These are phyloP conservation scores for Colaptes auratus DNA, from an alignment of 2,113 vertebrate genomes.

Conservation along the genomic window DNA sequence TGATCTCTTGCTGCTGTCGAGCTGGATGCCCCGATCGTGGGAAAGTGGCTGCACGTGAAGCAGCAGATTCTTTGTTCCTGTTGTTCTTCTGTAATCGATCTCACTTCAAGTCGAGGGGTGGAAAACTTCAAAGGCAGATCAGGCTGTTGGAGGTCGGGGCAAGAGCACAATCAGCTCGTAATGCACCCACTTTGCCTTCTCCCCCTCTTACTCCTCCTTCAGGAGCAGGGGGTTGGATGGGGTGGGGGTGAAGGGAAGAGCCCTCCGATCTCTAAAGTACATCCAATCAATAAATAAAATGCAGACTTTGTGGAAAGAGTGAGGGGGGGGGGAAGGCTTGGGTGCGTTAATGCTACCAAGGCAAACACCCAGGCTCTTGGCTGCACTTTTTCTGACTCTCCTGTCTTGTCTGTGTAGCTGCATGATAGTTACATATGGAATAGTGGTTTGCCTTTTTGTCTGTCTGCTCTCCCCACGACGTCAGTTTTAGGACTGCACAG, in stretches of 20 bases:
- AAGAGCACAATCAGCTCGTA: slow-evolving; percentile 69
- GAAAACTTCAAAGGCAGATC: slow-evolving; percentile 82
- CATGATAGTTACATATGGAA: not conserved
- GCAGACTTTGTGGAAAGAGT: not conserved
- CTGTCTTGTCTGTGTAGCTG: not conserved
- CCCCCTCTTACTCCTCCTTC: slow-evolving; percentile 11
- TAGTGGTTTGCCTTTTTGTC: not conserved
- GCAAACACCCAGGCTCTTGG: not conserved
- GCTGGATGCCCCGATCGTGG: slow-evolving; percentile 81
- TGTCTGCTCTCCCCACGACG: not conserved
- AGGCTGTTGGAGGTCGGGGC: slow-evolving; percentile 79
- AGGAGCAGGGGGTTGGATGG: not conserved
- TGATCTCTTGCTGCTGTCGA: slow-evolving; percentile 63
- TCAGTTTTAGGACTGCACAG: not conserved
- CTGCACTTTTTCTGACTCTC: not conserved
- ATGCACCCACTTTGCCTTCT: slow-evolving; percentile 28
- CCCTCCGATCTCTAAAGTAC: not conserved
- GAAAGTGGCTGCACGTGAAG: slow-evolving; percentile 84
- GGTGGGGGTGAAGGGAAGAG: not conserved
- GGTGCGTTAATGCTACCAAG: not conserved
- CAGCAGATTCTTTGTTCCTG: slow-evolving; percentile 80
- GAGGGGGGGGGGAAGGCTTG: not conserved
- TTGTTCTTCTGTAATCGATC: slow-evolving; percentile 88
- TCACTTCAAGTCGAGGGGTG: slow-evolving; percentile 78
- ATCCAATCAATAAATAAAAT: slow-evolving; percentile 54